These are phyloP conservation scores for Idaea aversata DNA, from an alignment of 2,888 invertebrate species.

Conservation along the genomic window DNA sequence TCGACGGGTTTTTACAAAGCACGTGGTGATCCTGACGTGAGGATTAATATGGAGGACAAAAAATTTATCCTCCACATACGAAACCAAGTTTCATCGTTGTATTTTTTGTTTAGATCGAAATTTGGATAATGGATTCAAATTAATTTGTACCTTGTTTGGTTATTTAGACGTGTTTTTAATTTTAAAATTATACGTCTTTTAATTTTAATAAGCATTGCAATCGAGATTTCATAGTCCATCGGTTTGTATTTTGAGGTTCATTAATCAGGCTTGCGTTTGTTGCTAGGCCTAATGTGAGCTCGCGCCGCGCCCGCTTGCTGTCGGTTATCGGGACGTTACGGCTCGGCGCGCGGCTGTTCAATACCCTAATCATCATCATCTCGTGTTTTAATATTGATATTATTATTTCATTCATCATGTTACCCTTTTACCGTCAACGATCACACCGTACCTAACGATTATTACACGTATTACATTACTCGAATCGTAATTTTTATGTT, in stretches of 20 bases:
- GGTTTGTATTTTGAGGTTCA: slow-evolving; percentile 56
- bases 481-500: slow-evolving; percentile 63
- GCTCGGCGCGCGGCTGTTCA: slow-evolving; percentile 48
- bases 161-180: slow-evolving; percentile 36
- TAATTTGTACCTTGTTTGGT: slow-evolving; percentile 55
- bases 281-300: slow-evolving; percentile 71
- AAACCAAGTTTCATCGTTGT: slow-evolving; percentile 62
- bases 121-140: slow-evolving; percentile 56
- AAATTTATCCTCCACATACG: slow-evolving; percentile 67
- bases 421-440: slow-evolving; percentile 67
- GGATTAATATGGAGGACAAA: slow-evolving; percentile 78
- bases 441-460: slow-evolving; percentile 70
- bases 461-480: slow-evolving; percentile 74
- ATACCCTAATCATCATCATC: slow-evolving; percentile 64
- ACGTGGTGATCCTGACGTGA: slow-evolving; percentile 77
- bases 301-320: slow-evolving; percentile 45
- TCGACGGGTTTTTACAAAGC: slow-evolving; percentile 77
- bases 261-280: slow-evolving; percentile 62
- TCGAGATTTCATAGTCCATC: slow-evolving; percentile 55
- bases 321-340: slow-evolving; percentile 21
- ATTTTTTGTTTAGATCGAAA: slow-evolving; percentile 60
- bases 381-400: slow-evolving; percentile 68
- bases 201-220: slow-evolving; percentile 29
- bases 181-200: slow-evolving; percentile 16
- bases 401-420: slow-evolving; percentile 74